phyloP scores from a whole-genome alignment of 2,888 invertebrate species.

The Rotaria magnacalcarata region DNA sequence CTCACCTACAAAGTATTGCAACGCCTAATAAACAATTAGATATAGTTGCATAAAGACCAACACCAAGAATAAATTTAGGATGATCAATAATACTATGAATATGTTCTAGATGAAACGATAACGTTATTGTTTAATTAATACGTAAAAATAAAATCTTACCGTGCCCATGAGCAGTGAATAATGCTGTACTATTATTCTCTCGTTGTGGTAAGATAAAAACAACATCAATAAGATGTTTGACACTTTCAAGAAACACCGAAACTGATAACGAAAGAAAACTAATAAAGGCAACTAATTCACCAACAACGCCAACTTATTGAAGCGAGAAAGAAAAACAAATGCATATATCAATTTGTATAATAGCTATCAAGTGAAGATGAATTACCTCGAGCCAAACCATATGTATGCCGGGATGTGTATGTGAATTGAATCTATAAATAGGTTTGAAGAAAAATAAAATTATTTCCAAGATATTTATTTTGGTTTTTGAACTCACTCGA shows the following conservation, averaged over 20 bases:
- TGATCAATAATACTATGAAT: conserved; percentile 18
- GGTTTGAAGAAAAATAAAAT: not conserved
- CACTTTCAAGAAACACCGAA: conserved; percentile 10
- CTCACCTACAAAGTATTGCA: not conserved
- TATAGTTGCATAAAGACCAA: conserved; percentile 13
- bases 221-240: conserved; percentile 19
- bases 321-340: not conserved
- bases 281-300: conserved; percentile 29
- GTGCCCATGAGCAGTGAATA: conserved; percentile 17
- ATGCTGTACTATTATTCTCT: not conserved
- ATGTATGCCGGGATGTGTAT: not conserved
- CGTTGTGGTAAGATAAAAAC: not conserved
- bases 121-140: no score
- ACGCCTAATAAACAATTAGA: not conserved
- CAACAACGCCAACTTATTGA: conserved; percentile 23
- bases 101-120: not conserved
- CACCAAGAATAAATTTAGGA: not conserved
- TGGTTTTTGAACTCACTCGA: not conserved
- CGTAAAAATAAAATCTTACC: not conserved
- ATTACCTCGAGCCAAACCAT: conserved; percentile 31
- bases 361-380: no score
- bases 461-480: not conserved
- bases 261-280: conserved; percentile 26
- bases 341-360: not conserved
- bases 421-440: conserved; percentile 17